Evolutionary conservation across 2,797 vertebrate species (phyloP).

Genomic region (Takifugu rubripes): DNA sequence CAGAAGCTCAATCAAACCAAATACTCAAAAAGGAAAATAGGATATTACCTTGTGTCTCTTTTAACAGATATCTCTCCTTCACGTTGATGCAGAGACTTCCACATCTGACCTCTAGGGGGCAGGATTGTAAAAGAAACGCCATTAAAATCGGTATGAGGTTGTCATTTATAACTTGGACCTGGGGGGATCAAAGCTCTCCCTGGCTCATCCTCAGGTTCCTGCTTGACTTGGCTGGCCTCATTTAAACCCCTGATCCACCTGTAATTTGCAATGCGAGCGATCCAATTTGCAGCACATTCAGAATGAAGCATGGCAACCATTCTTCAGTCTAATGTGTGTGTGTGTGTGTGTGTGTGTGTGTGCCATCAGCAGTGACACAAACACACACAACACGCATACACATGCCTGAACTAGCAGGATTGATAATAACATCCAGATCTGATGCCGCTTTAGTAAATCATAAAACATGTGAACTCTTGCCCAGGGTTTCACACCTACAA

Average conservation of each 20-base stretch:
- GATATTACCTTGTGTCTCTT: too few relatives aligned
- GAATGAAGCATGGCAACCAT: constrained; percentile 37
- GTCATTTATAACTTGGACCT: constrained; percentile 46
- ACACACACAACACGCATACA: not conserved
- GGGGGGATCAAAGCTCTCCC: constrained; percentile 32
- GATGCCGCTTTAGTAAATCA: constrained; percentile 42
- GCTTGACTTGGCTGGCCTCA: constrained; percentile 48
- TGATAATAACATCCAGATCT: constrained; percentile 41
- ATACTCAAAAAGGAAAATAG: too few relatives aligned
- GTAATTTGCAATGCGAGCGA: constrained; percentile 61
- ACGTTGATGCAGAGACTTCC: not conserved
- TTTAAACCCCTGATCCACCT: constrained; percentile 59
- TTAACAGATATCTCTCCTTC: not conserved
- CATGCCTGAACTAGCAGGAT: constrained; percentile 26
- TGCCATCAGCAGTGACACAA: not conserved
- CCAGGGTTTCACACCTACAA: constrained; percentile 10
- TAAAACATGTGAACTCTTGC: constrained; percentile 41
- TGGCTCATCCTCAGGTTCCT: constrained; percentile 41
- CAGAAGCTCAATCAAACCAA: too few relatives aligned
- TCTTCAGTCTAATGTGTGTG: constrained; percentile 20
- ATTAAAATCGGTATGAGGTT: constrained; percentile 10
- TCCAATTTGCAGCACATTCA: constrained; percentile 60
- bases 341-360: not conserved
- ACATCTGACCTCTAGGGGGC: constrained; percentile 58
- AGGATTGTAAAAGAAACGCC: constrained; percentile 53